Base-by-base conservation (phyloP, 2,797 vertebrate genomes). In the Lithobates sylvaticus region DNA sequence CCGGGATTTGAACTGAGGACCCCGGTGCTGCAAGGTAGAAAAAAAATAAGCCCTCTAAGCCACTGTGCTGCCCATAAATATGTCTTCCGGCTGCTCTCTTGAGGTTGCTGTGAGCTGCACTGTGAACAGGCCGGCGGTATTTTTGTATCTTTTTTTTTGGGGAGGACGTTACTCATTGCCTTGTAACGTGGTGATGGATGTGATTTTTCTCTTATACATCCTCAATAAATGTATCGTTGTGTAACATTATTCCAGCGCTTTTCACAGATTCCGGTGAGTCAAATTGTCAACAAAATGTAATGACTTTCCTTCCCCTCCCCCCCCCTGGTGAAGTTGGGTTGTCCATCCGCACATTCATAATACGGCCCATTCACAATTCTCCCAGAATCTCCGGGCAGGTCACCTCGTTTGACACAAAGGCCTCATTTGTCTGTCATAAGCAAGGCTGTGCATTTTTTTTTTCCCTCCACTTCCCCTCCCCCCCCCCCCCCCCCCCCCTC, bases 361-460 rank as follows among this genome's bases (percentile, higher is more conserved):
- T 88, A 80, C 27, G 16, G 86, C 89, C 89, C 87, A 89, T 91
- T 92, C 90, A 91, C 86, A 92, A 83, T 88, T 93, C 88, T 86
- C 88, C 86, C 79, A 89, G 91, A 89, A 88, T 50, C 13, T 69
- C 8, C 16, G 89, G 89, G 90, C 91, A 89, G 86, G 92, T 92
- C 93, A 91, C 91, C 89, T 91, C 87, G 89, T 88, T 58, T 89
- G 90, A 91, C 64, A 88, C 89, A 93, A 91, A 93, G 92, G 76
- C 77, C 89, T 72, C 88, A 78, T 93, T 87, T 87, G 81, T 87
- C 76, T 69, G 76, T 36, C 81, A 75, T 79, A 27, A 74, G 61
- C 69, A 36, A 83, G 70, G 76, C 81, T 69, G n/a, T 27, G 58
- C 58, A 72, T 64, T 70, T 65, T 18, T 64, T 70, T 65, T 18